phyloP scores from a whole-genome alignment of 2,888 invertebrate species.

The Spatulosminthurus flaviceps region DNA sequence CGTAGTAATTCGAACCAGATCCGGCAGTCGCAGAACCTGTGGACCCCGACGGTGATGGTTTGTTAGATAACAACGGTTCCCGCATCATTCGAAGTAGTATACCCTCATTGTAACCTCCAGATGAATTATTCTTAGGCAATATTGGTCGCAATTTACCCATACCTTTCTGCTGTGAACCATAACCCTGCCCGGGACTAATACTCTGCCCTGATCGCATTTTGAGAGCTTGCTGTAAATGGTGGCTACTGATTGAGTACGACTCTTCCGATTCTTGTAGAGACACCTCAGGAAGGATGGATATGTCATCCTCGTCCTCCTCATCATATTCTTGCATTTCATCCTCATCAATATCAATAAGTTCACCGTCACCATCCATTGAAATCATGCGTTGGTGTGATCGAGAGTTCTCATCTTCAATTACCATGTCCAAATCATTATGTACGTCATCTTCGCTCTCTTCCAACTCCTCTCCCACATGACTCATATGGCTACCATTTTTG shows the following conservation, averaged over 20 bases:
- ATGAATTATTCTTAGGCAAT: slow-evolving; percentile 52
- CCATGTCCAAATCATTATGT: slow-evolving; percentile 54
- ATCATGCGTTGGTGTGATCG: background rate
- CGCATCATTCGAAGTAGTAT: slow-evolving; percentile 62
- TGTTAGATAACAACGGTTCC: slow-evolving; percentile 57
- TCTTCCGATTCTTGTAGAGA: slow-evolving; percentile 61
- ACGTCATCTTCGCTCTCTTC: slow-evolving; percentile 45
- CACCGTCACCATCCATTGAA: slow-evolving; percentile 24
- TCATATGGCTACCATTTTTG: slow-evolving; percentile 9
- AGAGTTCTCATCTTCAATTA: slow-evolving; percentile 34
- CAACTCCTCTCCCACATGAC: slow-evolving; percentile 46
- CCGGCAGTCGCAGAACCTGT: slow-evolving; percentile 23
- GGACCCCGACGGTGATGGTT: slow-evolving; percentile 38
- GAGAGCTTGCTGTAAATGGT: slow-evolving; percentile 53
- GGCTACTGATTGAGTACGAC: slow-evolving; percentile 58
- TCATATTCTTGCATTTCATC: slow-evolving; percentile 56
- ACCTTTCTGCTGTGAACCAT: slow-evolving; percentile 24
- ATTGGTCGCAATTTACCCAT: slow-evolving; percentile 56
- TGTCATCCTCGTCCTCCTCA: slow-evolving; percentile 60
- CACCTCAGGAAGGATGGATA: slow-evolving; percentile 61
- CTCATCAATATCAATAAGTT: slow-evolving; percentile 45
- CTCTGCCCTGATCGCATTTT: slow-evolving; percentile 48
- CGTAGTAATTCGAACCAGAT: slow-evolving; percentile 53
- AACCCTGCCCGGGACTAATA: slow-evolving; percentile 7
- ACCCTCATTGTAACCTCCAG: slow-evolving; percentile 53